These are phyloP conservation scores for Polydrusus tereticollis DNA, from an alignment of 2,888 invertebrate species.

Conservation along the genomic window DNA sequence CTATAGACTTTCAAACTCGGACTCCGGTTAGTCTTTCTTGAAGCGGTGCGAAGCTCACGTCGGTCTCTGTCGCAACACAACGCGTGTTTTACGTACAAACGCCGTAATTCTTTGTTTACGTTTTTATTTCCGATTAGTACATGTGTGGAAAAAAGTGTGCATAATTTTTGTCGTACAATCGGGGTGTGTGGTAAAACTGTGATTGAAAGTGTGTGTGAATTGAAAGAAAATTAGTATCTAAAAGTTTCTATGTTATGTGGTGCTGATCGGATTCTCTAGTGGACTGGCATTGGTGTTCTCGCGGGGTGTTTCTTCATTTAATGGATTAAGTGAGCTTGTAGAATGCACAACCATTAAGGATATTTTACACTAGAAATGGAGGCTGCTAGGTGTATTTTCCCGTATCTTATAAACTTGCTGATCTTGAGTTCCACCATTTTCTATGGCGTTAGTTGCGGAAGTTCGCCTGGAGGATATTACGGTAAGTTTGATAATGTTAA, in stretches of 20 bases:
- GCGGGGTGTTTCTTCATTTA: not conserved
- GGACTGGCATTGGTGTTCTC: not conserved
- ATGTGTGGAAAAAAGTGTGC: not conserved
- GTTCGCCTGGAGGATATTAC: slow-evolving; percentile 30
- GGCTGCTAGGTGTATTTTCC: not conserved
- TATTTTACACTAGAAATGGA: not conserved
- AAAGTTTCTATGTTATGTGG: not conserved
- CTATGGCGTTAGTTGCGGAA: slow-evolving; percentile 12
- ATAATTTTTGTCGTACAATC: not conserved
- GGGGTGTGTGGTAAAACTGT: not conserved
- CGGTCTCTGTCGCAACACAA: not conserved
- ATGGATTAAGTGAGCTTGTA: not conserved
- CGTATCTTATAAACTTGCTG: not conserved
- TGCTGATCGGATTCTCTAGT: not conserved
- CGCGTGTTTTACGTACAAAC: not conserved
- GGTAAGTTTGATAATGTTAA: slow-evolving; percentile 19
- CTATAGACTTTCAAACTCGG: slow-evolving; percentile 39
- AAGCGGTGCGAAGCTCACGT: slow-evolving; percentile 12
- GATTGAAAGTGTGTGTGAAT: not conserved
- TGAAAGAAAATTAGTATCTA: not conserved
- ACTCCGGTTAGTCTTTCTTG: slow-evolving; percentile 27
- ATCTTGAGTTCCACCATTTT: not conserved
- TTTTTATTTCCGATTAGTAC: not conserved
- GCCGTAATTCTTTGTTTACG: slow-evolving; percentile 6
- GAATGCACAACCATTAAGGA: too few relatives aligned